Conservation (phyloP, 2,888 invertebrate species). For the Sphinx pinastri region DNA sequence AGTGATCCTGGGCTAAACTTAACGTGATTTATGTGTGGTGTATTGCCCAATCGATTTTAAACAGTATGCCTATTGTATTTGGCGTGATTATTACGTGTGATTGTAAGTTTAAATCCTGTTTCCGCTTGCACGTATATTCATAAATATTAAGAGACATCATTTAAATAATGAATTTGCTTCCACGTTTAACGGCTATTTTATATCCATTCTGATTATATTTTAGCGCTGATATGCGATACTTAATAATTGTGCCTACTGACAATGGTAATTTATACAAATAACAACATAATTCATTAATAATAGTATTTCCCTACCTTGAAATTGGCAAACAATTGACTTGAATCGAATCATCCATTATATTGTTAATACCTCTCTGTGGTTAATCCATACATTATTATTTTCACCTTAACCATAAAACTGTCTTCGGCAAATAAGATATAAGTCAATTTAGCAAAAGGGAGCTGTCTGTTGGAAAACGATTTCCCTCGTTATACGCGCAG, state of each 20-base stretch:
- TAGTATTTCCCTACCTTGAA: too few relatives aligned
- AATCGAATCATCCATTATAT: too few relatives aligned
- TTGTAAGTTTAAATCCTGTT: conserved; percentile 10
- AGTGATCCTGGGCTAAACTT: conserved; percentile 48
- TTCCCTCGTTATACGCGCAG: conserved; percentile 40
- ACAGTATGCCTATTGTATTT: neutral
- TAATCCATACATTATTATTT: neutral
- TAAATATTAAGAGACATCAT: neutral
- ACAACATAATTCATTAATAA: too few relatives aligned
- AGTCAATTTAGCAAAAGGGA: neutral
- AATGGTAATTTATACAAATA: too few relatives aligned
- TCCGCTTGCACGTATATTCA: neutral
- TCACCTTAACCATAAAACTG: neutral
- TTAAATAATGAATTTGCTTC: neutral
- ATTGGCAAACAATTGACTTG: too few relatives aligned
- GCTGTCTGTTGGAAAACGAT: conserved; percentile 32
- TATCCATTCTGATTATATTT: neutral
- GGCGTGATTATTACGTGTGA: neutral
- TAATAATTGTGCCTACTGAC: too few relatives aligned
- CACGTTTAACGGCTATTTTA: neutral
- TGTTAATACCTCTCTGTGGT: too few relatives aligned
- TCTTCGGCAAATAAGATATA: neutral
- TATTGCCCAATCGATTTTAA: conserved; percentile 7
- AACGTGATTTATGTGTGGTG: conserved; percentile 47
- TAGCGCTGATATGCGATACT: too few relatives aligned